Conservation (phyloP, 2,797 vertebrate species). For the Synanceia verrucosa region DNA sequence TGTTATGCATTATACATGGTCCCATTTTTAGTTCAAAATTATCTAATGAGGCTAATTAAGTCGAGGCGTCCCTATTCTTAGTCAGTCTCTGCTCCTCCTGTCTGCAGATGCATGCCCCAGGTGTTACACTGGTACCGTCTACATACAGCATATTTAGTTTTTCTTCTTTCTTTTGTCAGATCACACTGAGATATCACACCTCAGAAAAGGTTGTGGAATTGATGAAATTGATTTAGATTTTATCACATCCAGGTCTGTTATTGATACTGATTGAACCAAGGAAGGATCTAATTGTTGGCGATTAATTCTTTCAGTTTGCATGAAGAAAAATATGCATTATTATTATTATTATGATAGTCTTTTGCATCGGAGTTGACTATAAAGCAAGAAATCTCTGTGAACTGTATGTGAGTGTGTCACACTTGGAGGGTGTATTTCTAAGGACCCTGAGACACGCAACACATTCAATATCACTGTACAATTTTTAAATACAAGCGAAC, state of each 20-base stretch:
- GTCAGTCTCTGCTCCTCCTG: constrained; percentile 16
- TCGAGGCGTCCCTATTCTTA: constrained; percentile 49
- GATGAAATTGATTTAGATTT: constrained; percentile 53
- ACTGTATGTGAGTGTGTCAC: background rate
- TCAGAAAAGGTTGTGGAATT: constrained; percentile 33
- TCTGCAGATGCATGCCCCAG: constrained; percentile 1
- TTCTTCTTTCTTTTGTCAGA: constrained; percentile 9
- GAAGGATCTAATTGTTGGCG: constrained; percentile 38
- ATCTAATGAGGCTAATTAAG: constrained; percentile 63
- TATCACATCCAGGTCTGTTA: constrained; percentile 35
- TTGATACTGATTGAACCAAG: constrained; percentile 44
- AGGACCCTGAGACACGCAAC: too few species aligned
- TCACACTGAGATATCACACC: constrained; percentile 22
- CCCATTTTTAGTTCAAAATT: constrained; percentile 59
- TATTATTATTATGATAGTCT: constrained; percentile 14
- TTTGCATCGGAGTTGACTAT: background rate
- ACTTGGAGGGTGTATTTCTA: background rate
- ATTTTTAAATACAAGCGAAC: background rate
- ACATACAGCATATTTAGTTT: background rate
- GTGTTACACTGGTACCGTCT: constrained; percentile 15
- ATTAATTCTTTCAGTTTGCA: constrained; percentile 46
- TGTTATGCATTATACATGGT: constrained; percentile 54
- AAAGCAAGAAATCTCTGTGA: background rate
- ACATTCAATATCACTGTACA: background rate
- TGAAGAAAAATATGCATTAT: constrained; percentile 15